Evolutionary conservation across 2,797 vertebrate species (phyloP).

Genomic region (Huso huso): DNA sequence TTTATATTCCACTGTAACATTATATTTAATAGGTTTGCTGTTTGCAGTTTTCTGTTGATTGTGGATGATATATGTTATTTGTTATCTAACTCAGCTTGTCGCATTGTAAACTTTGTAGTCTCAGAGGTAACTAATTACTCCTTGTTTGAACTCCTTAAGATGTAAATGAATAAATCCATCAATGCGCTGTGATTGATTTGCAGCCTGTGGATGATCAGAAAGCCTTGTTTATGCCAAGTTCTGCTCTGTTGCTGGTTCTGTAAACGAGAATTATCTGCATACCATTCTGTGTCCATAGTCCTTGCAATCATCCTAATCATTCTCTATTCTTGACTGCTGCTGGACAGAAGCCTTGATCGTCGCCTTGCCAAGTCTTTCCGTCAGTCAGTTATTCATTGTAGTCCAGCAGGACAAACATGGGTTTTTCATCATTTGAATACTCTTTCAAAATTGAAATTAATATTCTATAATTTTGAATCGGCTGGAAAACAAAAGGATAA

Average conservation of each 20-base stretch:
- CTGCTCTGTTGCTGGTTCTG: slow-evolving; percentile 36
- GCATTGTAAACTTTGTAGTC: too few relatives aligned
- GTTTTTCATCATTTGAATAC: too few relatives aligned
- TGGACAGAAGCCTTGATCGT: slow-evolving; percentile 37
- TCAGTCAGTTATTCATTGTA: slow-evolving; percentile 8
- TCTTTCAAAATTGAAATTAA: too few relatives aligned
- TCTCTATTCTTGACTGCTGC: slow-evolving; percentile 41
- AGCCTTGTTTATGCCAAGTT: slow-evolving; percentile 27
- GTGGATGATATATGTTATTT: too few relatives aligned
- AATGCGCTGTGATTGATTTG: slow-evolving; percentile 16
- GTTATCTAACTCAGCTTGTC: too few relatives aligned
- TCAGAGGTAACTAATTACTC: neutral
- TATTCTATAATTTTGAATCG: too few relatives aligned
- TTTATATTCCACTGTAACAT: too few relatives aligned
- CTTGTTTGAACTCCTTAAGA: neutral
- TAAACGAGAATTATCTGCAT: slow-evolving; percentile 29
- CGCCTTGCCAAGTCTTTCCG: slow-evolving; percentile 29
- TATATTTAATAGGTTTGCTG: too few relatives aligned
- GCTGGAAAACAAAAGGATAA: too few relatives aligned
- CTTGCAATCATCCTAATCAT: slow-evolving; percentile 45
- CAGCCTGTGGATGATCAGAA: neutral
- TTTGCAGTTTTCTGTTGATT: too few relatives aligned
- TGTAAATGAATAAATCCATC: neutral
- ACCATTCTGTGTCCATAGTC: slow-evolving; percentile 33
- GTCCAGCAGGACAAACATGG: neutral